Evolutionary conservation across 1,140 invertebrate genomes (phyloP).

Genomic region (Bombus affinis): DNA sequence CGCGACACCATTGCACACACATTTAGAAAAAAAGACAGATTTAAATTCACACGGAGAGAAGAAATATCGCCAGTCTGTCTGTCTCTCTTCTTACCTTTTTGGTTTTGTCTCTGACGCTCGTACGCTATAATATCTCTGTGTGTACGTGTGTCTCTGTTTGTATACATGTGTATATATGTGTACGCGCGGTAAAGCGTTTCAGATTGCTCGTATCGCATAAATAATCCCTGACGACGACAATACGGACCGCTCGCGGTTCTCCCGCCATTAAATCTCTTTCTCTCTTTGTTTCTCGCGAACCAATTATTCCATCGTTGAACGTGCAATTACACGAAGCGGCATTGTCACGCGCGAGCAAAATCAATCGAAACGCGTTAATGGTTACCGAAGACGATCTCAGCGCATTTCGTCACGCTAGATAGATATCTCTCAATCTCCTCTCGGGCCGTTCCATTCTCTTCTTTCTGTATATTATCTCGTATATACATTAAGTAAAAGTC

Average conservation of each 20-base stretch:
- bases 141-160: not conserved
- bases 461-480: not conserved
- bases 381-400: constrained; percentile 40
- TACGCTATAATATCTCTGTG: not conserved
- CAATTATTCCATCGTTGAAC: constrained; percentile 8
- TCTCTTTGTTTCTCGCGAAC: not conserved
- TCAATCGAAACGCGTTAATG: constrained; percentile 35
- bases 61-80: constrained; percentile 8
- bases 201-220: constrained; percentile 22
- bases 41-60: constrained; percentile 2
- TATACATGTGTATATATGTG: not conserved
- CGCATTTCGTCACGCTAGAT: constrained; percentile 52
- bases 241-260: constrained; percentile 1
- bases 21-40: not conserved
- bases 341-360: constrained; percentile 6
- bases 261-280: not conserved
- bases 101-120: not conserved
- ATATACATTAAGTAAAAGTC: constrained; percentile 70
- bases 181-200: constrained; percentile 22
- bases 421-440: not conserved
- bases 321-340: constrained; percentile 4
- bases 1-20: not conserved
- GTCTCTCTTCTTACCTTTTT: not conserved
- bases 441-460: not conserved
- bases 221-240: constrained; percentile 37